These are phyloP conservation scores for Reticulitermes lucifugus DNA, from an alignment of 2,888 invertebrate genomes.

Conservation along the genomic window DNA sequence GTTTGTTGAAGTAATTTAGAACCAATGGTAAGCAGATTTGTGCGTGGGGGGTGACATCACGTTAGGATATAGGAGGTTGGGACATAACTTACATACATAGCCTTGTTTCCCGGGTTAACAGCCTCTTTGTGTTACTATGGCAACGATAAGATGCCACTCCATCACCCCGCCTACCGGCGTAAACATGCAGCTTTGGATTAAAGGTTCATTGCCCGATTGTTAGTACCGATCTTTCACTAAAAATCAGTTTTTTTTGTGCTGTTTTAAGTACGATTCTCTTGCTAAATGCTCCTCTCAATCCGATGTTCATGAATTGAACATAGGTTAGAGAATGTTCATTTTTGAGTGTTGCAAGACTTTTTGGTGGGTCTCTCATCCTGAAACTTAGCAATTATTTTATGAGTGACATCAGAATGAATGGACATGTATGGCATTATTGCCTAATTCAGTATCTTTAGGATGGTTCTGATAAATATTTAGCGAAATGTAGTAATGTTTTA, in stretches of 20 bases:
- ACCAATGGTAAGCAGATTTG: neutral
- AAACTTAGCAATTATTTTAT: neutral
- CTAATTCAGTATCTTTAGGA: neutral
- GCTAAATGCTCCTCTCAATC: neutral
- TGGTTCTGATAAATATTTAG: no score
- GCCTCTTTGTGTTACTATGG: constrained; percentile 47
- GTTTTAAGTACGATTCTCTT: neutral
- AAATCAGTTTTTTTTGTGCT: neutral
- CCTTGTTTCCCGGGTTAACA: constrained; percentile 50
- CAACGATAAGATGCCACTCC: constrained; percentile 43
- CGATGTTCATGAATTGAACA: no score
- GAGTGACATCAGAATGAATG: neutral
- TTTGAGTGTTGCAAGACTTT: neutral
- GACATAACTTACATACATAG: neutral
- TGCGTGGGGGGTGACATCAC: constrained; percentile 42
- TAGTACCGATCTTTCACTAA: neutral
- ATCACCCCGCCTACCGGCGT: constrained; percentile 25
- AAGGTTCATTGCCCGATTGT: constrained; percentile 28
- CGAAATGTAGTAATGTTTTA: no score
- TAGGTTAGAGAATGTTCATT: neutral
- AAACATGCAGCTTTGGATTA: neutral
- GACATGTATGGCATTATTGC: neutral
- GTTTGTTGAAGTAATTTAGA: neutral
- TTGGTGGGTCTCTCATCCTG: neutral
- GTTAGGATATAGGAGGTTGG: neutral